A percentile compares a stretch with the other conserved stretches of the same genome.
phyloP scores from a whole-genome alignment of 2,113 vertebrate genomes.

The Fregata magnificens region DNA sequence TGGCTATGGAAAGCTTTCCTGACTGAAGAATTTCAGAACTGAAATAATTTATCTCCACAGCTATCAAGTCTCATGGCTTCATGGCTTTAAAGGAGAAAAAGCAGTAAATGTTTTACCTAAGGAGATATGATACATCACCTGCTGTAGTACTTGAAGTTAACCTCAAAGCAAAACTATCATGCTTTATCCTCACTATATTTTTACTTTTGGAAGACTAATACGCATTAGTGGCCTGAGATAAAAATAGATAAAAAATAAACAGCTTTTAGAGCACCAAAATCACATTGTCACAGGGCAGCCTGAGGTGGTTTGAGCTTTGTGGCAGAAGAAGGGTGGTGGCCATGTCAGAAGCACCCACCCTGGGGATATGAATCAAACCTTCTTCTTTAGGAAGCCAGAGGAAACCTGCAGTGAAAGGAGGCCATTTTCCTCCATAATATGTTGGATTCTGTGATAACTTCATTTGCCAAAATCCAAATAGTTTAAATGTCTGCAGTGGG shows the following conservation, averaged over 20 bases:
- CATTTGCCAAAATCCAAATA: not conserved
- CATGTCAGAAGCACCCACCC: not conserved
- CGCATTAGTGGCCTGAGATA: not conserved
- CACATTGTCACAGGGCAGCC: not conserved
- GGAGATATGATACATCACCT: not conserved
- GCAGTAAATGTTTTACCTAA: conserved; percentile 3
- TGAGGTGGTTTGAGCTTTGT: not conserved
- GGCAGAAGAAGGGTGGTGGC: not conserved
- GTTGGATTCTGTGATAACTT: not conserved
- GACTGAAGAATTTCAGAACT: not conserved
- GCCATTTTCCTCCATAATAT: not conserved
- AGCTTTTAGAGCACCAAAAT: not conserved
- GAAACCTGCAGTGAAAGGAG: not conserved
- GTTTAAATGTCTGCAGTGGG: not conserved
- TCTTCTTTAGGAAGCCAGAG: not conserved
- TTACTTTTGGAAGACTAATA: not conserved
- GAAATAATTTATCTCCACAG: conserved; percentile 6
- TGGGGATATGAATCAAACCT: not conserved
- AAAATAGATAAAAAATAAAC: conserved; percentile 3
- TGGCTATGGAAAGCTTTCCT: not conserved
- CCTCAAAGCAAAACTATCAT: not conserved
- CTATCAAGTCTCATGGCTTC: not conserved
- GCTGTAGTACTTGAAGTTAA: not conserved
- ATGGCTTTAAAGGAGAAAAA: conserved; percentile 18
- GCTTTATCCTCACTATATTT: not conserved